A percentile compares a stretch with the other conserved stretches of the same genome.
These are phyloP conservation scores for Zaprionus tsacasi DNA, from an alignment of 1,140 invertebrate genomes.

Conservation along the genomic window DNA sequence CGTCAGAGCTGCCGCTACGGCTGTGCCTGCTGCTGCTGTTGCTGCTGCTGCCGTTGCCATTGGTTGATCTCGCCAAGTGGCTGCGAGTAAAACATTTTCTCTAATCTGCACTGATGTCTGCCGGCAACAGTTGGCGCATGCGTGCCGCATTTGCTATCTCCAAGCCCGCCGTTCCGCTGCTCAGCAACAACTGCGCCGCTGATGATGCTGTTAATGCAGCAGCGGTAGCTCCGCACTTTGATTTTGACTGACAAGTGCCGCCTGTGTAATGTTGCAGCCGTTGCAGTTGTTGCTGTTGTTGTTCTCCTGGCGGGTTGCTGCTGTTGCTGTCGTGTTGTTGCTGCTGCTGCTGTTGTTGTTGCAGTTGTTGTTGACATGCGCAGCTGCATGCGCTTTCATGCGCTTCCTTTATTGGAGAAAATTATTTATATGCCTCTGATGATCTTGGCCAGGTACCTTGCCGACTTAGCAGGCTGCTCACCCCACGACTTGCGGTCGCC, in stretches of 20 bases:
- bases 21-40: slow-evolving; percentile 17
- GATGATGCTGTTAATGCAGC: slow-evolving; percentile 71
- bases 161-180: slow-evolving; percentile 4
- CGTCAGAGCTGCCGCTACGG: neutral
- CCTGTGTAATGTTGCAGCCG: slow-evolving; percentile 58
- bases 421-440: slow-evolving; percentile 73
- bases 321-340: slow-evolving; percentile 54
- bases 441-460: slow-evolving; percentile 14
- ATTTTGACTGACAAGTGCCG: slow-evolving; percentile 83
- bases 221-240: slow-evolving; percentile 69
- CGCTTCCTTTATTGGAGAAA: slow-evolving; percentile 79
- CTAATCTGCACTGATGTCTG: slow-evolving; percentile 77
- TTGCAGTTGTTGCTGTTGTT: slow-evolving; percentile 40
- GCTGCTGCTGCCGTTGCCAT: slow-evolving; percentile 30
- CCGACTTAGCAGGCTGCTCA: neutral
- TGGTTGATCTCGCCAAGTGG: slow-evolving; percentile 48
- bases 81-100: slow-evolving; percentile 78
- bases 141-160: slow-evolving; percentile 66
- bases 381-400: slow-evolving; percentile 78
- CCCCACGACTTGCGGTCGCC: slow-evolving; percentile 7
- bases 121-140: slow-evolving; percentile 45
- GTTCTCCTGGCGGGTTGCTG: slow-evolving; percentile 26
- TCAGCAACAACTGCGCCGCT: slow-evolving; percentile 24
- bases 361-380: slow-evolving; percentile 71
- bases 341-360: slow-evolving; percentile 36